phyloP scores from a whole-genome alignment of 2,797 vertebrate species.

The Paratrypauchen microcephalus region DNA sequence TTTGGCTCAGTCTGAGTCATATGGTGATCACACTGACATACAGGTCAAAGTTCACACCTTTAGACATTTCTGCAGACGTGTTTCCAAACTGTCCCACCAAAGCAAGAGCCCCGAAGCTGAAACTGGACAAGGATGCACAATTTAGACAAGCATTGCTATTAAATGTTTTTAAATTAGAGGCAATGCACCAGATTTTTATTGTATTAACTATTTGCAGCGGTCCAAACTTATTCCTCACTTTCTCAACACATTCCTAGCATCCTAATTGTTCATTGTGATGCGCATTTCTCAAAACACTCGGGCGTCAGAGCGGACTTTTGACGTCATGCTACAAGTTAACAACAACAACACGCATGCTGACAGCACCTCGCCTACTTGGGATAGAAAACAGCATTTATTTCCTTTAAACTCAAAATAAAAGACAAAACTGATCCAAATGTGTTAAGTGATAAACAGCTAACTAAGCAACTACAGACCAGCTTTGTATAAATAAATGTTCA shows the following conservation, averaged over 20 bases:
- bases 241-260: not conserved
- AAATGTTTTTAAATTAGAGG: too few relatives aligned
- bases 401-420: too few relatives aligned
- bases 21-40: constrained; percentile 56
- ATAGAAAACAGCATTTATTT: too few relatives aligned
- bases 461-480: too few relatives aligned
- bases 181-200: too few relatives aligned
- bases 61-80: constrained; percentile 16
- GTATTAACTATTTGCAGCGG: not conserved
- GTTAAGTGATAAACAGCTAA: too few relatives aligned
- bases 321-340: too few relatives aligned
- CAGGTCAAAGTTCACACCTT: constrained; percentile 71
- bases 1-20: constrained; percentile 55
- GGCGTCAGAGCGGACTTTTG: not conserved
- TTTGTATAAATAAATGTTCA: too few relatives aligned
- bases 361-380: not conserved
- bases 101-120: constrained; percentile 23
- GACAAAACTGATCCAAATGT: too few relatives aligned
- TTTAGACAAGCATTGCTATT: constrained; percentile 10
- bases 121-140: constrained; percentile 22
- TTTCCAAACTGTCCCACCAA: constrained; percentile 18
- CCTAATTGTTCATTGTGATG: not conserved
- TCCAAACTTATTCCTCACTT: not conserved
- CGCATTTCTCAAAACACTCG: not conserved
- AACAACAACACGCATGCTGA: not conserved